Evolutionary conservation across 1,140 invertebrate species (phyloP), one percentile per base, ranked within the genome.

Genomic region (Hylyphantes graminicola): DNA sequence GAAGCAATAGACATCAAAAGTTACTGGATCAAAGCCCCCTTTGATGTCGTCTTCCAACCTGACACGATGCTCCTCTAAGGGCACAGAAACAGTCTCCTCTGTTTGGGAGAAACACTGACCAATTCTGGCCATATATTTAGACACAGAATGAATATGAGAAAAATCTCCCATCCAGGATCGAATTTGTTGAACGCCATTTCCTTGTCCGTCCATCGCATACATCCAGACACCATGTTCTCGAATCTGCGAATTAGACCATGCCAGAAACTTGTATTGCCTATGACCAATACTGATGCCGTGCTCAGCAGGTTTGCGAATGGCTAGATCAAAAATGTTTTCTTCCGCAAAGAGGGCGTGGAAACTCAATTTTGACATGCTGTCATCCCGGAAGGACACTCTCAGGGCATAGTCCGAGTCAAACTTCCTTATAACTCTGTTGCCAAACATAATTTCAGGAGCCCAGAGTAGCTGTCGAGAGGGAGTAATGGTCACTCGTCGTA

Each of bases 61-160:
- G 6, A 85, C 15, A 19, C 68, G 19, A 0, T 13, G 15, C 12
- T 13, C 6, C 59, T 81, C 55, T 11, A 80, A 61, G 0, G 85
- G 85, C 2, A 85, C 77, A 19, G 53, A 17, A 51, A 85, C n/a
- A 13, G 85, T 55, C 17, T 85, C 84, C 50, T 86, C 72, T 7
- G 88, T 88, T 64, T 88, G 88, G 7, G 88, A 88, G 80, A 88
- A 88, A 77, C 88, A 88, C 51, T 88, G 88, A 61, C 88, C 88
- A 87, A 88, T 88, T 79, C 88, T 75, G 19, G 88, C 87, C 87
- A 88, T 88, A 57, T 86, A 85, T 53, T 88, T 88, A 13, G 88
- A 86, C 50, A 88, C 88, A 15, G 74, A 87, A 13, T 85, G 78
- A 51, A 86, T 87, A 9, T 85, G 72, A 61, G 85, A 86, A 63